Percentiles rank a stretch among this genome's conserved stretches.
Evolutionary conservation across 2,888 invertebrate species (phyloP).

Genomic region (Lampropteryx suffumata): DNA sequence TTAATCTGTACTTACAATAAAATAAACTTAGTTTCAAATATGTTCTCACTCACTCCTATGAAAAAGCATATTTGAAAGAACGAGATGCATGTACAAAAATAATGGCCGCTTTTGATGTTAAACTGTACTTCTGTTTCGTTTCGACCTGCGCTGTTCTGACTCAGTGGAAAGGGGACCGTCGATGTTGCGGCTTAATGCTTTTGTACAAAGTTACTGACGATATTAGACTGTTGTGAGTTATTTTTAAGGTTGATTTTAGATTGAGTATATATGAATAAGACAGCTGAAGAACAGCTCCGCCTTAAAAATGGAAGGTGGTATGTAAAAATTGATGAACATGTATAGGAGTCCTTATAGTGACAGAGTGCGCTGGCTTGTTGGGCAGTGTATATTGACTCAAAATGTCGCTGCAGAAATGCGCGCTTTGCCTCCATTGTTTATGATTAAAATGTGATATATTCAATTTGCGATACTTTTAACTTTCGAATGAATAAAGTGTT

Average conservation of each 20-base stretch:
- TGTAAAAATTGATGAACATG: conserved; percentile 83
- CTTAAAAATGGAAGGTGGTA: conserved; percentile 84
- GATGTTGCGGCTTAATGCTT: conserved; percentile 61
- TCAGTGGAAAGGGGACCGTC: conserved; percentile 65
- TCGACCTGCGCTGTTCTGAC: conserved; percentile 48
- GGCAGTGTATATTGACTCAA: conserved; percentile 82
- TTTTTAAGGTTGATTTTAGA: conserved; percentile 35
- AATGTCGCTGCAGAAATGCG: conserved; percentile 75
- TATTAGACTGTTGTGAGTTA: conserved; percentile 19
- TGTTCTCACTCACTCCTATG: conserved; percentile 52
- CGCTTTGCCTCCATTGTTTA: conserved; percentile 72
- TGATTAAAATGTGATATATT: conserved; percentile 81
- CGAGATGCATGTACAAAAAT: conserved; percentile 45
- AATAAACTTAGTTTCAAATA: conserved; percentile 43
- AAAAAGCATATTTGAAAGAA: conserved; percentile 45
- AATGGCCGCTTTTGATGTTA: conserved; percentile 38
- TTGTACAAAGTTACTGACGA: conserved; percentile 21
- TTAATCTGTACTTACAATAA: conserved; percentile 70
- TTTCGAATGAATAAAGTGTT: conserved; percentile 35
- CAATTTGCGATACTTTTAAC: conserved; percentile 69
- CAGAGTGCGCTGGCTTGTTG: conserved; percentile 81
- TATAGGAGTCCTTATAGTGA: conserved; percentile 83
- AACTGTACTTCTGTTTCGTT: conserved; percentile 59
- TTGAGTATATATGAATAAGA: conserved; percentile 42
- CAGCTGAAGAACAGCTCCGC: conserved; percentile 78